phyloP scores from a whole-genome alignment of 2,797 vertebrate genomes.

The Eulemur coronatus region DNA sequence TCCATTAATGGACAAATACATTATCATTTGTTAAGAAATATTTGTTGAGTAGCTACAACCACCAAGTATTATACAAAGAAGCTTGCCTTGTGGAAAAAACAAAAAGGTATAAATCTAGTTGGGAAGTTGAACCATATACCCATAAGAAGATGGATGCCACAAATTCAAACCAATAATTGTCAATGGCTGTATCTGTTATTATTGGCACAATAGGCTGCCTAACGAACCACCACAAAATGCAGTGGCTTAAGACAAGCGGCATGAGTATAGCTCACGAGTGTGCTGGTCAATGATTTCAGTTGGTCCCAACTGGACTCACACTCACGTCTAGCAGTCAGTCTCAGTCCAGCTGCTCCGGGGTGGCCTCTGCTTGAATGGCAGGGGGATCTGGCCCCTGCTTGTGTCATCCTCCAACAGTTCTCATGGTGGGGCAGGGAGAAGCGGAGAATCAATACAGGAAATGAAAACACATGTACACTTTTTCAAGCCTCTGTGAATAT shows the following conservation, averaged over 20 bases:
- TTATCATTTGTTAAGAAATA: neutral
- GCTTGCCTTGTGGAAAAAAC: neutral
- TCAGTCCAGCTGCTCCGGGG: neutral
- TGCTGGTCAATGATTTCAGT: neutral
- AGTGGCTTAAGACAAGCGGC: neutral
- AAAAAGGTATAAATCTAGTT: neutral
- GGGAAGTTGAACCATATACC: neutral
- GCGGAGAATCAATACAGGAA: neutral
- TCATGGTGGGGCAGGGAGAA: neutral
- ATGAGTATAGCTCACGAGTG: neutral
- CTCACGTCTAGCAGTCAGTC: neutral
- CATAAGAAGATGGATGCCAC: neutral
- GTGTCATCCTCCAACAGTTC: accelerated
- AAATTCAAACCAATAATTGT: neutral
- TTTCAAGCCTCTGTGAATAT: neutral
- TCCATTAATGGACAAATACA: neutral
- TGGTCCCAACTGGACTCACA: neutral
- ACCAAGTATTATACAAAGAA: neutral
- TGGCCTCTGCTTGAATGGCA: neutral
- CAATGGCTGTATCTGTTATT: neutral
- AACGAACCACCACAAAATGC: neutral
- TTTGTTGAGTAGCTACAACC: neutral
- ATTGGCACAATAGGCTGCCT: neutral
- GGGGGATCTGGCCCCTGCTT: neutral
- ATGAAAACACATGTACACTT: neutral